These are phyloP conservation scores for Pyrocoelia pectoralis DNA, from an alignment of 2,888 invertebrate genomes.

Conservation along the genomic window DNA sequence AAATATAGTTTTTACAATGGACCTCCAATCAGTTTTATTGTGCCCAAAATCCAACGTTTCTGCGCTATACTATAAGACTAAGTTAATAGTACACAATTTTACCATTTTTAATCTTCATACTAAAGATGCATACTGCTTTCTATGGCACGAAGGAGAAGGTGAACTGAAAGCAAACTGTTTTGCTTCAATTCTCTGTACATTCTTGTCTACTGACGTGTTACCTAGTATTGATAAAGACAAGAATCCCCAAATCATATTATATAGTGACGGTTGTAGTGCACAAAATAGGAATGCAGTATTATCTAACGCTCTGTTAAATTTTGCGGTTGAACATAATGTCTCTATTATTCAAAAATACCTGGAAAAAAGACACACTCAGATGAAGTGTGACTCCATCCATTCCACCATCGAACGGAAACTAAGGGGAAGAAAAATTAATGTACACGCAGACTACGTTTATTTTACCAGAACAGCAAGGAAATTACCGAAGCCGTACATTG, in stretches of 20 bases:
- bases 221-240: not conserved
- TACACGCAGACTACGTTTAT: slow-evolving; percentile 35
- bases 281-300: slow-evolving; percentile 39
- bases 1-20: slow-evolving; percentile 2
- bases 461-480: slow-evolving; percentile 30
- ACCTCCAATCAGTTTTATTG: slow-evolving; percentile 8
- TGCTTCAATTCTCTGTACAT: not conserved
- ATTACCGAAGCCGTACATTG: slow-evolving; percentile 26
- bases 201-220: not conserved
- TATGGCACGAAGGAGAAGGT: slow-evolving; percentile 6
- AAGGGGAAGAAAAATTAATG: slow-evolving; percentile 32
- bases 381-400: too few relatives aligned
- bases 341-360: slow-evolving; percentile 23
- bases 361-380: slow-evolving; percentile 37
- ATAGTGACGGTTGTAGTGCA: slow-evolving; percentile 4
- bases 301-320: slow-evolving; percentile 36
- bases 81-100: too few relatives aligned
- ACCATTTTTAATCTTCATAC: not conserved
- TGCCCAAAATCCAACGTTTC: slow-evolving; percentile 5
- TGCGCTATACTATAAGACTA: too few relatives aligned
- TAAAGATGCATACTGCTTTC: not conserved
- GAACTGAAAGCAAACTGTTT: slow-evolving; percentile 3
- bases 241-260: slow-evolving; percentile 28
- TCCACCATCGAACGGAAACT: slow-evolving; percentile 36
- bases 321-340: slow-evolving; percentile 14